These are phyloP conservation scores for Parambassis ranga DNA, from an alignment of 2,797 vertebrate species.

Conservation along the genomic window DNA sequence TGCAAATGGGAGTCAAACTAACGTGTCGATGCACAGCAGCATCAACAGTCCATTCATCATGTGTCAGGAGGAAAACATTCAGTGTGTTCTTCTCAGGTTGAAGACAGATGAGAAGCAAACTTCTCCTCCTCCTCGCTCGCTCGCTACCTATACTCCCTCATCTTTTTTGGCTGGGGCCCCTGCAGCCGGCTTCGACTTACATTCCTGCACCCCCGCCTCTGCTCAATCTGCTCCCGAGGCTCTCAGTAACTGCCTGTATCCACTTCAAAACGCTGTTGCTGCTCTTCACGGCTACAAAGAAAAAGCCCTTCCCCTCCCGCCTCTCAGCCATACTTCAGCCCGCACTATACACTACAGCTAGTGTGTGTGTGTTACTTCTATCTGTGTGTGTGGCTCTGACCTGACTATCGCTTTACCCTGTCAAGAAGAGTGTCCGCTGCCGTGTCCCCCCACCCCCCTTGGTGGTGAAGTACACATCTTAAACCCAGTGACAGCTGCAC, in stretches of 20 bases:
- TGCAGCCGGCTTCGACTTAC: slow-evolving; percentile 46
- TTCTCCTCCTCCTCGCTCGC: slow-evolving; percentile 21
- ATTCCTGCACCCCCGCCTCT: slow-evolving; percentile 60
- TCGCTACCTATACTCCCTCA: slow-evolving; percentile 9
- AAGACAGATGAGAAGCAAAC: slow-evolving; percentile 47
- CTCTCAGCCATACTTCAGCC: slow-evolving; percentile 56
- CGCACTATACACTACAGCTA: slow-evolving; percentile 12
- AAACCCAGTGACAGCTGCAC: slow-evolving; percentile 50
- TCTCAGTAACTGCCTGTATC: slow-evolving; percentile 65
- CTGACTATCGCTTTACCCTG: slow-evolving; percentile 42
- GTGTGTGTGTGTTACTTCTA: slow-evolving; percentile 55
- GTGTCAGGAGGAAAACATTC: neutral
- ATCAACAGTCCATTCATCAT: slow-evolving; percentile 25
- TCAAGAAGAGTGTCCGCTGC: slow-evolving; percentile 36
- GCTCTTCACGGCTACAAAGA: slow-evolving; percentile 66
- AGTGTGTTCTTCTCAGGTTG: slow-evolving; percentile 10
- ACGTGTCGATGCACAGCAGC: neutral
- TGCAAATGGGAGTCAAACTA: slow-evolving; percentile 14
- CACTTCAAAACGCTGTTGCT: slow-evolving; percentile 70
- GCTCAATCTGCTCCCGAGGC: slow-evolving; percentile 44
- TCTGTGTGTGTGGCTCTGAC: slow-evolving; percentile 47
- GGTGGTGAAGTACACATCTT: slow-evolving; percentile 42
- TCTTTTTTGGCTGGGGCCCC: slow-evolving; percentile 47
- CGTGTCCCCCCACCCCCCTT: slow-evolving; percentile 13
- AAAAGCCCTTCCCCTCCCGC: slow-evolving; percentile 40